These are phyloP conservation scores for Formicarius rufipectus DNA, from an alignment of 2,113 vertebrate species.

Conservation along the genomic window DNA sequence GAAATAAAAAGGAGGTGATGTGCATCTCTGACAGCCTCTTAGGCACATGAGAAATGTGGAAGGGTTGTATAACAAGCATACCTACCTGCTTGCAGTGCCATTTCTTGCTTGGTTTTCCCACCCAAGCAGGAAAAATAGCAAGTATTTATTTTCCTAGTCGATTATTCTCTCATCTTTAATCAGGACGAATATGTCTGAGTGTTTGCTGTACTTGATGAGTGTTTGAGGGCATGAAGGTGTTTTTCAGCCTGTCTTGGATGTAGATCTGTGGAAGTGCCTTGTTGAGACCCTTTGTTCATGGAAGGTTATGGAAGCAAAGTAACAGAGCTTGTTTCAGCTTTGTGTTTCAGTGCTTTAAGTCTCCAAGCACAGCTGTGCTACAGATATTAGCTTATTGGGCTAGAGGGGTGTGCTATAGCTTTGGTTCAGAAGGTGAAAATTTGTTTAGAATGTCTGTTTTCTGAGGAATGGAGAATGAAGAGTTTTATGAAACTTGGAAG, in stretches of 20 bases:
- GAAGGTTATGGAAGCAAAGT: background rate
- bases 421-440: conserved; percentile 49
- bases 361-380: background rate
- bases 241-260: conserved; percentile 33
- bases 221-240: background rate
- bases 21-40: background rate
- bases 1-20: background rate
- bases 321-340: background rate
- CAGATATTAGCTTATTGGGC: background rate
- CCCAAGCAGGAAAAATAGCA: background rate
- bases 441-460: conserved; percentile 62
- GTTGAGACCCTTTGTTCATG: conserved; percentile 1
- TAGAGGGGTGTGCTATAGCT: conserved; percentile 4
- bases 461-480: conserved; percentile 39
- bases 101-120: background rate
- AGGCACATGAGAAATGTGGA: background rate
- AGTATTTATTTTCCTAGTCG: background rate
- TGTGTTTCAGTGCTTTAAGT: background rate
- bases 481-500: background rate
- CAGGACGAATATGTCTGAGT: background rate
- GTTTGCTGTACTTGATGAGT: background rate
- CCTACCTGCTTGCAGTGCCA: background rate
- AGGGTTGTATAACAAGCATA: background rate
- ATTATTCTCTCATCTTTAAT: background rate
- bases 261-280: background rate